phyloP scores from a whole-genome alignment of 2,888 invertebrate species.

The Morpho helenor region DNA sequence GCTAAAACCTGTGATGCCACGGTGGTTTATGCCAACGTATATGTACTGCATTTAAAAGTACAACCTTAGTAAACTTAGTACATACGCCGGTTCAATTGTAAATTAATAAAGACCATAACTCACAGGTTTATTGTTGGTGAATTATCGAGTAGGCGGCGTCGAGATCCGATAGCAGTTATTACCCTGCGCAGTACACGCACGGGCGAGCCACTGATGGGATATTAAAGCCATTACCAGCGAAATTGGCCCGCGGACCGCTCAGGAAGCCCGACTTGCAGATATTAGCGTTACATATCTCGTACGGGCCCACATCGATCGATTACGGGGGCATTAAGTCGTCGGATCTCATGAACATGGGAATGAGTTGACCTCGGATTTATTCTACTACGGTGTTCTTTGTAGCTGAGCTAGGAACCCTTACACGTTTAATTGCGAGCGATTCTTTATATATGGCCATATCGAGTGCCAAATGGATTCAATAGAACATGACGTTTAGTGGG shows the following conservation, averaged over 20 bases:
- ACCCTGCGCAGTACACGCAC: conserved; percentile 66
- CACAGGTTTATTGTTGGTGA: background rate
- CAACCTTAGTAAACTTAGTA: too few relatives aligned
- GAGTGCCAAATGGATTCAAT: too few relatives aligned
- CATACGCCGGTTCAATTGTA: background rate
- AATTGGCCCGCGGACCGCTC: conserved; percentile 75
- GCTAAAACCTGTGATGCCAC: too few relatives aligned
- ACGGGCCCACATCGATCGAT: conserved; percentile 68
- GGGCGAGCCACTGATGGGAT: conserved; percentile 65
- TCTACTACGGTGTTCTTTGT: background rate
- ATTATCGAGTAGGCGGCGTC: conserved; percentile 28
- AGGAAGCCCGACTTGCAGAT: conserved; percentile 74
- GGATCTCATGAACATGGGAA: conserved; percentile 69
- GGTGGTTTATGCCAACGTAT: too few relatives aligned
- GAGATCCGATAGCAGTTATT: conserved; percentile 55
- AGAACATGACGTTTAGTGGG: too few relatives aligned
- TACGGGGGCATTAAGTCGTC: conserved; percentile 73
- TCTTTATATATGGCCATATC: too few relatives aligned
- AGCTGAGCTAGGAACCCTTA: too few relatives aligned
- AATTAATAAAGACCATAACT: background rate
- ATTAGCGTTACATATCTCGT: conserved; percentile 71
- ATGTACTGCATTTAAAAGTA: too few relatives aligned
- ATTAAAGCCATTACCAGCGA: conserved; percentile 75
- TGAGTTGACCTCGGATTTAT: conserved; percentile 25
- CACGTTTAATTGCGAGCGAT: too few relatives aligned